phyloP scores from a whole-genome alignment of 2,113 vertebrate genomes.

The Echinops telfairi region DNA sequence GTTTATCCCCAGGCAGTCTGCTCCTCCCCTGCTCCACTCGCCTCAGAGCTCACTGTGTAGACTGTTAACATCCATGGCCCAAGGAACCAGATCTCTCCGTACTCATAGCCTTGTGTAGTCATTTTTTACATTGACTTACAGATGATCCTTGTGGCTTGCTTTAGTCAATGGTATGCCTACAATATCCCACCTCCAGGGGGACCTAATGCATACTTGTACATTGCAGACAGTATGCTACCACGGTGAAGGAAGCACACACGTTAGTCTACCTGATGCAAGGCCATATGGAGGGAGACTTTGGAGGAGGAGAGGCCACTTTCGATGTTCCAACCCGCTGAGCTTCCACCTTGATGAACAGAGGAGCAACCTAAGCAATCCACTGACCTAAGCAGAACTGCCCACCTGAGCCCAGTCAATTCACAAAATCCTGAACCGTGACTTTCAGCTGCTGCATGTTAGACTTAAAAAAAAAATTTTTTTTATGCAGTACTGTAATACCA shows the following conservation, averaged over 20 bases:
- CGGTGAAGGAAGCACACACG: too few relatives aligned
- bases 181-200: background rate
- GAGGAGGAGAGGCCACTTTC: background rate
- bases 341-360: background rate
- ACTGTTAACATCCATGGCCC: too few relatives aligned
- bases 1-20: background rate
- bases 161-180: background rate
- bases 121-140: background rate
- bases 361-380: background rate
- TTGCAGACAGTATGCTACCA: too few relatives aligned
- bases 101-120: accelerated
- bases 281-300: background rate
- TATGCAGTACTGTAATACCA: background rate
- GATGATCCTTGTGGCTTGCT: background rate
- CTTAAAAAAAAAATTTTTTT: too few relatives aligned
- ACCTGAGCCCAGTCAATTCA: background rate
- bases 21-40: background rate
- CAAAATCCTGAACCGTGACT: background rate
- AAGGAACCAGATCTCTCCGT: background rate
- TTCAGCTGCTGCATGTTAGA: background rate
- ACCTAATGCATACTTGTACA: background rate
- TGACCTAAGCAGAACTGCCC: background rate
- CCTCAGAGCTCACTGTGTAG: background rate
- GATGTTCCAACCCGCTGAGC: background rate
- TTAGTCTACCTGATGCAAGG: accelerated